phyloP scores from a whole-genome alignment of 2,113 vertebrate genomes.

The Cheirogaleus medius region DNA sequence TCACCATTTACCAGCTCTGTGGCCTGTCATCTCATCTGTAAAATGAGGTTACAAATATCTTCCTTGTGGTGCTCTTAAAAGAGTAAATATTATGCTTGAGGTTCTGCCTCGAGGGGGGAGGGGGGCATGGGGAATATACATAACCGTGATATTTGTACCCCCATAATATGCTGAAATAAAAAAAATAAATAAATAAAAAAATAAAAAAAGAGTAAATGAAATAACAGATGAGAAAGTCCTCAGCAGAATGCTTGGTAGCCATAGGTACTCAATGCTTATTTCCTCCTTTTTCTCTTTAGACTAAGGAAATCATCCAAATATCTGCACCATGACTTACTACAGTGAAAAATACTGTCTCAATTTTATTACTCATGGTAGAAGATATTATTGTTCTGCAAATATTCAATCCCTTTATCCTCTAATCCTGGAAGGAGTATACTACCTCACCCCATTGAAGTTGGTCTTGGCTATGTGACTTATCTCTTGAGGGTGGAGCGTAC shows the following conservation, averaged over 20 bases:
- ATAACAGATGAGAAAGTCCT: background rate
- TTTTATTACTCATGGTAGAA: background rate
- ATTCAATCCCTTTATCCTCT: background rate
- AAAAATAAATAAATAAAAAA: too few species aligned
- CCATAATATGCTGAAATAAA: too few species aligned
- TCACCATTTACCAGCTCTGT: background rate
- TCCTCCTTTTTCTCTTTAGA: background rate
- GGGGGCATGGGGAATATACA: too few species aligned
- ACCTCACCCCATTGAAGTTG: background rate
- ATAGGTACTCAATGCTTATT: background rate
- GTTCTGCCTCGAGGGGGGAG: too few species aligned
- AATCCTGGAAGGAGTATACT: background rate
- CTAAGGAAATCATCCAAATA: background rate
- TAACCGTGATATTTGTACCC: too few species aligned
- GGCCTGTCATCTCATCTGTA: background rate
- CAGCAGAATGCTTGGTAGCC: background rate
- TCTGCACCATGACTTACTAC: background rate
- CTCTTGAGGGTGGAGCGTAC: background rate
- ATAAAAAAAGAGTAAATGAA: background rate
- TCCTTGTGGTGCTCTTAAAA: background rate
- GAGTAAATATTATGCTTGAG: too few species aligned
- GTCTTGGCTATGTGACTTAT: background rate
- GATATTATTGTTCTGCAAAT: background rate
- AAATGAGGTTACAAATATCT: background rate
- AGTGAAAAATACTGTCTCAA: background rate